phyloP scores from a whole-genome alignment of 2,113 vertebrate genomes.

The Tachycineta bicolor region DNA sequence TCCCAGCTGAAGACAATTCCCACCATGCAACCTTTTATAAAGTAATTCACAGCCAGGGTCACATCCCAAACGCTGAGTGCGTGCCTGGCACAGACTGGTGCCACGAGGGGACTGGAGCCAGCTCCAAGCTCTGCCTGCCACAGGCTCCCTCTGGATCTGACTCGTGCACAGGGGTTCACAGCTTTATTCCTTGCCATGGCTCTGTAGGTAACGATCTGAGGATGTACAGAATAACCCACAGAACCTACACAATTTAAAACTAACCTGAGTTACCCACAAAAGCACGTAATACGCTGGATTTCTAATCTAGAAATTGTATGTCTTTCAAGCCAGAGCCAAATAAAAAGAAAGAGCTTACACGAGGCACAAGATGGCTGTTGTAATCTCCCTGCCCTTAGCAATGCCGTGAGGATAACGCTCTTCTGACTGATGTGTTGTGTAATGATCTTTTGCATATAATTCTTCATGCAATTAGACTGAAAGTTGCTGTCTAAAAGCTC shows the following conservation, averaged over 20 bases:
- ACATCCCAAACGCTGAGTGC: background rate
- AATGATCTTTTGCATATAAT: background rate
- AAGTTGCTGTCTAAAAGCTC: background rate
- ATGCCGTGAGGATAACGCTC: background rate
- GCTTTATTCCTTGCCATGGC: background rate
- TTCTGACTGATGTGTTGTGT: background rate
- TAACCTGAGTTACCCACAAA: background rate
- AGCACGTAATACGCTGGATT: background rate
- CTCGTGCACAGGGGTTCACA: fast-evolving
- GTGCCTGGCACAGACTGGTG: background rate
- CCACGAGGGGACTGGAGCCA: fast-evolving
- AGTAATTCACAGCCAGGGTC: background rate
- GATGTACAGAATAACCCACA: background rate
- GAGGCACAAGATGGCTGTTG: background rate
- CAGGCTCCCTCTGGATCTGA: background rate
- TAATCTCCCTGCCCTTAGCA: background rate
- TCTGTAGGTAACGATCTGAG: background rate
- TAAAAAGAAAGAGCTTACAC: background rate
- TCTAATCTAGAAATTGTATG: background rate
- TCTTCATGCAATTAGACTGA: background rate
- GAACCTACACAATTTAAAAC: background rate
- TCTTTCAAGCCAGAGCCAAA: background rate
- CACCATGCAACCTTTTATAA: background rate
- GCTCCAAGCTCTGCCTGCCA: background rate
- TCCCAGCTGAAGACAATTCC: background rate